Percentiles rank a stretch among this genome's conserved stretches.
phyloP scores from a whole-genome alignment of 2,113 vertebrate genomes.

The Empidonax traillii region DNA sequence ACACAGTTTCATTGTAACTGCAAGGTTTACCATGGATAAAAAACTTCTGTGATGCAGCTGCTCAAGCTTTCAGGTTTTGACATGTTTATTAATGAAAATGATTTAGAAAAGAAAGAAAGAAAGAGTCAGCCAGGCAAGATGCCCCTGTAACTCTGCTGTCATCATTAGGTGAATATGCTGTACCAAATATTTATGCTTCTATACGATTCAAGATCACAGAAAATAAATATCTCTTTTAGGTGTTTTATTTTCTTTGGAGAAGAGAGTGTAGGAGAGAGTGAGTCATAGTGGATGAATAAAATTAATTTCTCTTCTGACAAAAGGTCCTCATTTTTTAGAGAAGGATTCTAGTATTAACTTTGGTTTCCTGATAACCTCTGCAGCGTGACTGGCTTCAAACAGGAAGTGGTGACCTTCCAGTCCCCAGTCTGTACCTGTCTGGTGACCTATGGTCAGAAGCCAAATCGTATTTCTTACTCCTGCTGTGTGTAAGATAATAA shows the following conservation, averaged over 20 bases:
- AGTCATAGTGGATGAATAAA: constrained; percentile 31
- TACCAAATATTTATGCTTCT: constrained; percentile 31
- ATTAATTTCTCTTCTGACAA: not conserved
- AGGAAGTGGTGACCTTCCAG: not conserved
- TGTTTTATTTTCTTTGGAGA: constrained; percentile 40
- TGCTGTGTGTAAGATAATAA: not conserved
- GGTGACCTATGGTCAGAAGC: not conserved
- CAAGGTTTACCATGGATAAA: not conserved
- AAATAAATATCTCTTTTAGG: constrained; percentile 12
- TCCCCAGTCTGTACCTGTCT: not conserved
- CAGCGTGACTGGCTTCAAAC: not conserved
- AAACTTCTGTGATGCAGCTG: not conserved
- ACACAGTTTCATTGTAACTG: not conserved
- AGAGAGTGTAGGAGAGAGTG: not conserved
- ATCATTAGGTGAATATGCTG: not conserved
- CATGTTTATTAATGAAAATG: constrained; percentile 24
- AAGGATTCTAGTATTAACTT: not conserved
- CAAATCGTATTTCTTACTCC: not conserved
- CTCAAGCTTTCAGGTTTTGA: not conserved
- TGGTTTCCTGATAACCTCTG: not conserved
- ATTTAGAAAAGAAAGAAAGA: constrained; percentile 26
- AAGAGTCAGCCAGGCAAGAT: not conserved
- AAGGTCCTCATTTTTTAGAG: not conserved
- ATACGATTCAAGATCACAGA: constrained; percentile 15
- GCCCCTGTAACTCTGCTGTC: constrained; percentile 12